Evolutionary conservation across 1,140 invertebrate species (phyloP).

Genomic region (Mesaphorura yosii): DNA sequence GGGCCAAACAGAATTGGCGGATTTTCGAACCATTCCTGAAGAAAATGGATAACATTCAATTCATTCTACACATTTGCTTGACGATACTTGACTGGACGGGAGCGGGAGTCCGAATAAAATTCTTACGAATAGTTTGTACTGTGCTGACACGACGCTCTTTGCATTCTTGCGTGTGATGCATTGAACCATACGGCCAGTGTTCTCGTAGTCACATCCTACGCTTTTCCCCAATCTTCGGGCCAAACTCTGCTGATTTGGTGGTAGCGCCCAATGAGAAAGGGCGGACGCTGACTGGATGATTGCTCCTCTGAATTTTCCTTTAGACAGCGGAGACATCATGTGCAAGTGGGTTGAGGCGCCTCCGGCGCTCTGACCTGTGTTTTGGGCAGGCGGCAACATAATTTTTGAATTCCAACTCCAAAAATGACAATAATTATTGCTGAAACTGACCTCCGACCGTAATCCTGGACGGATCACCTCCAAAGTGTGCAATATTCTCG

Average conservation of each 20-base stretch:
- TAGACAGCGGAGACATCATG: conserved; percentile 5
- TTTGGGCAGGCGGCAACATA: not conserved
- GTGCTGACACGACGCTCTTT: not conserved
- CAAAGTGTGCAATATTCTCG: conserved; percentile 21
- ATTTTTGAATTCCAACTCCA: not conserved
- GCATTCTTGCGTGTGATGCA: not conserved
- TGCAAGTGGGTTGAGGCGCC: not conserved
- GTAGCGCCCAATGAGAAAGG: not conserved
- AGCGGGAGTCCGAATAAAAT: not conserved
- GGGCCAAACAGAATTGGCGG: conserved; percentile 17
- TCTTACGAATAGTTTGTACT: conserved; percentile 8
- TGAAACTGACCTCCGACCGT: conserved; percentile 8
- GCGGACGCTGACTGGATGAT: not conserved
- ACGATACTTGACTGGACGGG: not conserved
- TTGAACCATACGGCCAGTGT: not conserved
- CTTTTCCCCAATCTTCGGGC: not conserved
- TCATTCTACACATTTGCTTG: not conserved
- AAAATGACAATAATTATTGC: not conserved
- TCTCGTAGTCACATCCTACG: not conserved
- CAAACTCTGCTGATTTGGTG: not conserved
- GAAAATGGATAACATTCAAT: not conserved
- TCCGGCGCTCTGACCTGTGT: not conserved
- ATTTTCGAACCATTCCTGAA: not conserved
- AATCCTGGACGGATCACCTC: conserved; percentile 16
- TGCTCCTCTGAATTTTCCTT: conserved; percentile 1